Evolutionary conservation across 2,797 vertebrate species (phyloP).

Genomic region (Gallinago solitaria): DNA sequence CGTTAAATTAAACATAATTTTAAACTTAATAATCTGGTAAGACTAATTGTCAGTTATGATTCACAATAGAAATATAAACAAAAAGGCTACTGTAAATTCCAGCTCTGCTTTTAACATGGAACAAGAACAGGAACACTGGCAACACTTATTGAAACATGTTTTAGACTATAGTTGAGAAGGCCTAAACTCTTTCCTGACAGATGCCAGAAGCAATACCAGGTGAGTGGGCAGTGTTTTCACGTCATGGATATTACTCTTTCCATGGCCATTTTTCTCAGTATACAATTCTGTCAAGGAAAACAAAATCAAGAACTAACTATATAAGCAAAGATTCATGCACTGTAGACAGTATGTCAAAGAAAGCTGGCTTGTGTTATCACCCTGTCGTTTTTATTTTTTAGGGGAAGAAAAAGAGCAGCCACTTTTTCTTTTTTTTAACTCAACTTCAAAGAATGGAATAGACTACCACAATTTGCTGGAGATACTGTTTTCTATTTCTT

Average conservation of each 20-base stretch:
- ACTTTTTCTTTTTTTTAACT: accelerated
- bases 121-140: not conserved
- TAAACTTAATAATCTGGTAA: not conserved
- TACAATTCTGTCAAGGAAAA: not conserved
- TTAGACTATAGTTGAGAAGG: not conserved
- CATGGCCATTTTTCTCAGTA: too few relatives aligned
- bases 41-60: not conserved
- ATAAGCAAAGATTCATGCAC: not conserved
- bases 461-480: not conserved
- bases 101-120: not conserved
- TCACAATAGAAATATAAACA: not conserved
- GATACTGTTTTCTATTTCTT: not conserved
- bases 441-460: not conserved
- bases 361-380: not conserved
- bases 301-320: not conserved
- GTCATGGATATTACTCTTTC: not conserved
- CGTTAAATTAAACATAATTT: not conserved
- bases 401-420: not conserved
- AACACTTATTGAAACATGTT: not conserved
- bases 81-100: not conserved
- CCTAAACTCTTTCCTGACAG: not conserved
- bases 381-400: not conserved
- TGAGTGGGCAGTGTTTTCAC: not conserved
- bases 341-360: not conserved
- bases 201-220: not conserved